Evolutionary conservation across 2,113 vertebrate genomes (phyloP).

Genomic region (Cardinalis cardinalis): DNA sequence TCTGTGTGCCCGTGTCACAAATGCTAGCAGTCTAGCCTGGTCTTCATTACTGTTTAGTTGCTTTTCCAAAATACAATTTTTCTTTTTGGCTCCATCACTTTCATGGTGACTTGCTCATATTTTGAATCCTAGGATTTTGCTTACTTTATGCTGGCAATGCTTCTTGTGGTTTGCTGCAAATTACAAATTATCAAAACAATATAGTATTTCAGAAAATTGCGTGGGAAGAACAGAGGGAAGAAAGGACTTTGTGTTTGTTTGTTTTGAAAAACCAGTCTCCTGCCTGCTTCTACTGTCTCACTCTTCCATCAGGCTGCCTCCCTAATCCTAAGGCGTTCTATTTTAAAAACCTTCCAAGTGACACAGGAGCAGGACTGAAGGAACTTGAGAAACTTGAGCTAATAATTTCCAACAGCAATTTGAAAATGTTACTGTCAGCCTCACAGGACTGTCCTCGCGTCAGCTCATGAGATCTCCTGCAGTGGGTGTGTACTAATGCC

Average conservation of each 20-base stretch:
- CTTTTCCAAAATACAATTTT: neutral
- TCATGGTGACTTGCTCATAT: neutral
- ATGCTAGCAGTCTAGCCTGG: neutral
- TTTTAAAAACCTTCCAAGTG: neutral
- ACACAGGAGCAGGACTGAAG: neutral
- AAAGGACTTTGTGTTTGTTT: neutral
- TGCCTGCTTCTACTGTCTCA: neutral
- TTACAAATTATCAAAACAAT: slow-evolving; percentile 11
- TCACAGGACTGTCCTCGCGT: neutral
- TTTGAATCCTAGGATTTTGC: neutral
- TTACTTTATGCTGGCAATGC: neutral
- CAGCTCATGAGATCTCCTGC: neutral
- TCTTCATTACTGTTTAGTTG: neutral
- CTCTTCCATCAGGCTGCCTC: neutral
- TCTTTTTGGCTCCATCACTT: neutral
- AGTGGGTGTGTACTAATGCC: neutral
- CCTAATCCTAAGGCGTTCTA: rapidly evolving
- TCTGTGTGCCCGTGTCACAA: neutral
- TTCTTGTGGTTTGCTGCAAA: neutral
- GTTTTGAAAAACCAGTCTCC: neutral
- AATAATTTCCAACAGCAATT: neutral
- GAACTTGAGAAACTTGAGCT: neutral
- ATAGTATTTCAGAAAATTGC: slow-evolving; percentile 17
- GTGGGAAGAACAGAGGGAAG: neutral
- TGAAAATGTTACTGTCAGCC: neutral